These are phyloP conservation scores for Drosophila tsacasi DNA, from an alignment of 1,140 invertebrate species.

Conservation along the genomic window DNA sequence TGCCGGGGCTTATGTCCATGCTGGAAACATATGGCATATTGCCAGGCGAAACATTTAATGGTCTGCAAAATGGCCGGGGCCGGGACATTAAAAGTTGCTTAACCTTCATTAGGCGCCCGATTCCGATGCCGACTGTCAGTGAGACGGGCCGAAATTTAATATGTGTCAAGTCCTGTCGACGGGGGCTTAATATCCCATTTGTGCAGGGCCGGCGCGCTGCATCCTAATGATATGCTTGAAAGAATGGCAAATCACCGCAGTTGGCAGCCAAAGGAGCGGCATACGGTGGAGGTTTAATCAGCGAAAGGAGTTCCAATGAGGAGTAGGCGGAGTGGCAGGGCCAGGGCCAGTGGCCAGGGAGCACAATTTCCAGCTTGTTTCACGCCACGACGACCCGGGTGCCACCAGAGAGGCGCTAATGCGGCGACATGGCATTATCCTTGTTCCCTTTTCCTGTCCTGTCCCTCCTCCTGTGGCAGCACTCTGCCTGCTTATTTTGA, in stretches of 20 bases:
- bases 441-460: slow-evolving; percentile 16
- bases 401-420: slow-evolving; percentile 53
- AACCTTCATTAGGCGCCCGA: slow-evolving; percentile 76
- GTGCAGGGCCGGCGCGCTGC: slow-evolving; percentile 61
- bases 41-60: slow-evolving; percentile 83
- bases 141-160: slow-evolving; percentile 73
- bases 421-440: slow-evolving; percentile 75
- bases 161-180: slow-evolving; percentile 60
- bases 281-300: slow-evolving; percentile 60
- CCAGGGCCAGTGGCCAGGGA: slow-evolving; percentile 27
- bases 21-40: slow-evolving; percentile 81
- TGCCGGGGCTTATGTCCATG: slow-evolving; percentile 56
- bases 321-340: background rate
- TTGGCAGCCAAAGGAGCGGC: slow-evolving; percentile 56
- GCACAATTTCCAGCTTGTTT: slow-evolving; percentile 73
- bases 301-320: background rate
- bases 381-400: slow-evolving; percentile 43
- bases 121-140: slow-evolving; percentile 46
- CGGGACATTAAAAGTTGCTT: slow-evolving; percentile 80
- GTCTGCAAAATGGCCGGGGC: slow-evolving; percentile 73
- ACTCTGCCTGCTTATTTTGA: slow-evolving; percentile 61
- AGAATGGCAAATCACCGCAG: slow-evolving; percentile 75
- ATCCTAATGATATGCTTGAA: slow-evolving; percentile 75
- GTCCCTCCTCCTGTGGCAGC: slow-evolving; percentile 3
- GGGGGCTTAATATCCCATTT: slow-evolving; percentile 77